Percentiles rank a stretch among this genome's conserved stretches.
Conservation (phyloP, 2,113 vertebrate species). For the Amphilophus citrinellus region DNA sequence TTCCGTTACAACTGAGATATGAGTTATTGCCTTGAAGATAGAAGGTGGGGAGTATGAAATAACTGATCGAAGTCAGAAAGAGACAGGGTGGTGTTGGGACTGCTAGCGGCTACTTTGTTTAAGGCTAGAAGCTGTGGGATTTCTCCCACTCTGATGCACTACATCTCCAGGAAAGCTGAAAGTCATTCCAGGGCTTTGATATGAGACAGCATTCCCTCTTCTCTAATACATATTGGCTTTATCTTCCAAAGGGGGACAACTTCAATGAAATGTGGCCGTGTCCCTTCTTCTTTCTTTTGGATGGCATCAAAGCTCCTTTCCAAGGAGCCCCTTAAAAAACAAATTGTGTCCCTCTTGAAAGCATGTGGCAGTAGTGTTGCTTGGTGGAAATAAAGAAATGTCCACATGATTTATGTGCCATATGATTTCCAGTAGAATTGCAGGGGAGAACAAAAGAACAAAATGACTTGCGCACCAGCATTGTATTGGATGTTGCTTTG, state of each 20-base stretch:
- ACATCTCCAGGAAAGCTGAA: conserved; percentile 10
- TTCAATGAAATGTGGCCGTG: conserved; percentile 40
- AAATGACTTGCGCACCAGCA: conserved; percentile 35
- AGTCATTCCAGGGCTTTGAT: conserved; percentile 38
- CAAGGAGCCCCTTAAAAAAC: conserved; percentile 41
- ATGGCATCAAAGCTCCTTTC: conserved; percentile 53
- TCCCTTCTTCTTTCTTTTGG: conserved; percentile 6
- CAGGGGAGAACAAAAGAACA: conserved; percentile 45
- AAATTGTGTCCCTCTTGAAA: conserved; percentile 52
- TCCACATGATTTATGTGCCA: conserved; percentile 67
- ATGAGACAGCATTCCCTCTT: conserved; percentile 5
- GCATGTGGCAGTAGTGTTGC: conserved; percentile 31
- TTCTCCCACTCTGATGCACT: not conserved
- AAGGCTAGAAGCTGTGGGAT: conserved; percentile 32
- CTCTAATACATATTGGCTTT: conserved; percentile 42
- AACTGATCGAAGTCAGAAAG: conserved; percentile 39
- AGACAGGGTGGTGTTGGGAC: conserved; percentile 2
- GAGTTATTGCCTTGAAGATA: conserved; percentile 65
- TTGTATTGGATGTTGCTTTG: conserved; percentile 48
- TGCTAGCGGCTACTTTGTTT: conserved; percentile 8
- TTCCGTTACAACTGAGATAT: conserved; percentile 68
- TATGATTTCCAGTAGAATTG: conserved; percentile 59
- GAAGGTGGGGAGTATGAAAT: conserved; percentile 65
- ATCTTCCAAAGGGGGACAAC: conserved; percentile 33
- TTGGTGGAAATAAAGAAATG: conserved; percentile 52